Conservation (phyloP, 2,888 invertebrate species). For the Ecdyonurus torrentis region DNA sequence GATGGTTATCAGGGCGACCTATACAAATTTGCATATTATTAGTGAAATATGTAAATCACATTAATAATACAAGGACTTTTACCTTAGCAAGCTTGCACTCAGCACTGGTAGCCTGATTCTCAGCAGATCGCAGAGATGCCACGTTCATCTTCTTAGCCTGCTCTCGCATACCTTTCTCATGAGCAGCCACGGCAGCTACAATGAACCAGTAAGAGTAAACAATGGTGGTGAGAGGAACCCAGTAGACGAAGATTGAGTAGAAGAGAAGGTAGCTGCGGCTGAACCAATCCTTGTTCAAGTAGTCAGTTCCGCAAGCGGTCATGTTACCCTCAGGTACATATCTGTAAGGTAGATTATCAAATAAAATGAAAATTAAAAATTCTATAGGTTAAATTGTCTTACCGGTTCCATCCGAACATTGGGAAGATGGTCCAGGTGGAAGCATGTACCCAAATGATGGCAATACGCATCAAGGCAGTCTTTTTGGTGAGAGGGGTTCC, state of each 20-base stretch:
- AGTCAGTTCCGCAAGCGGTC: slow-evolving; percentile 44
- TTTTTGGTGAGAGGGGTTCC: slow-evolving; percentile 71
- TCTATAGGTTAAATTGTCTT: slow-evolving; percentile 9
- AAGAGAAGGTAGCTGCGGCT: slow-evolving; percentile 36
- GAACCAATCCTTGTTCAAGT: slow-evolving; percentile 33
- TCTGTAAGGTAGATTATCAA: slow-evolving; percentile 17
- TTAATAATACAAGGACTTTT: slow-evolving; percentile 2
- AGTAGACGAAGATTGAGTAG: slow-evolving; percentile 32
- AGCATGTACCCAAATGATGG: slow-evolving; percentile 62
- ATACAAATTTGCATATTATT: too few species aligned
- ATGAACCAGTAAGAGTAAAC: slow-evolving; percentile 44
- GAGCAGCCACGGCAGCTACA: slow-evolving; percentile 57
- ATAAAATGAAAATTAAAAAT: not conserved
- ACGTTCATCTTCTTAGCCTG: slow-evolving; percentile 92
- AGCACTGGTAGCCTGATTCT: slow-evolving; percentile 59
- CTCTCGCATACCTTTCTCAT: slow-evolving; percentile 73
- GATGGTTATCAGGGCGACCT: slow-evolving; percentile 80
- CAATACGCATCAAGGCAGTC: slow-evolving; percentile 57
- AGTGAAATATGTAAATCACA: not conserved
- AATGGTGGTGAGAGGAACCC: slow-evolving; percentile 34
- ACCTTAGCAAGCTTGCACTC: slow-evolving; percentile 76
- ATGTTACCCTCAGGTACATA: slow-evolving; percentile 52
- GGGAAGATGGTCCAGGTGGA: slow-evolving; percentile 68
- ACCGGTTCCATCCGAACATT: slow-evolving; percentile 75
- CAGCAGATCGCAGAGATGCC: slow-evolving; percentile 58